A percentile compares a stretch with the other conserved stretches of the same genome.
These are phyloP conservation scores for Myanophis thanlyinensis DNA, from an alignment of 2,113 vertebrate genomes.

Conservation along the genomic window DNA sequence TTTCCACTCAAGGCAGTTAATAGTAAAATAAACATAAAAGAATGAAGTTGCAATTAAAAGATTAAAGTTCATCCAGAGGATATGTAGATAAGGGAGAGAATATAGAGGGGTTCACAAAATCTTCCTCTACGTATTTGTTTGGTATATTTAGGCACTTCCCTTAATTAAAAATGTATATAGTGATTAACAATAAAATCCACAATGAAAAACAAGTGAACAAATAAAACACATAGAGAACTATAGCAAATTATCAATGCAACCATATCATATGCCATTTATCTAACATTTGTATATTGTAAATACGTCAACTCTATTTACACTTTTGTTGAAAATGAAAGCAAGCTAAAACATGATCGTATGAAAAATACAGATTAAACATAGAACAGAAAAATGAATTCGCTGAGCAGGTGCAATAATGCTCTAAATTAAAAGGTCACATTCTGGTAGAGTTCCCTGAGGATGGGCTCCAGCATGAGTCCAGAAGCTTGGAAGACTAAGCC, in stretches of 20 bases:
- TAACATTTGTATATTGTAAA: not conserved
- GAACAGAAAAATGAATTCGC: not conserved
- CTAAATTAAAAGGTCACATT: not conserved
- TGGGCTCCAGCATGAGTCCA: no score
- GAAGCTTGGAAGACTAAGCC: no score
- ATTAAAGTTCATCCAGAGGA: not conserved
- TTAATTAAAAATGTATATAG: not conserved
- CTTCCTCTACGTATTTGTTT: not conserved
- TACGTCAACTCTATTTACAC: not conserved
- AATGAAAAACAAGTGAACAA: not conserved
- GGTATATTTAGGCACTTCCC: not conserved
- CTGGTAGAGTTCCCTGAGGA: no score
- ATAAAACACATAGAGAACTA: not conserved
- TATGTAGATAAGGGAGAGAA: not conserved
- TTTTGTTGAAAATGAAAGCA: not conserved
- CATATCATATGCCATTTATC: not conserved
- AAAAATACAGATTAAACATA: not conserved
- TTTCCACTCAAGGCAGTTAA: not conserved
- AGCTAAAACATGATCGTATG: not conserved
- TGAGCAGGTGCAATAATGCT: not conserved
- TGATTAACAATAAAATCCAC: not conserved
- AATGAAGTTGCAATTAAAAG: not conserved
- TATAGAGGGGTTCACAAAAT: not conserved
- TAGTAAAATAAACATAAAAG: not conserved
- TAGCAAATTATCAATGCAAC: not conserved